These are phyloP conservation scores for Ophion slaviceki DNA, from an alignment of 2,888 invertebrate genomes.

Conservation along the genomic window DNA sequence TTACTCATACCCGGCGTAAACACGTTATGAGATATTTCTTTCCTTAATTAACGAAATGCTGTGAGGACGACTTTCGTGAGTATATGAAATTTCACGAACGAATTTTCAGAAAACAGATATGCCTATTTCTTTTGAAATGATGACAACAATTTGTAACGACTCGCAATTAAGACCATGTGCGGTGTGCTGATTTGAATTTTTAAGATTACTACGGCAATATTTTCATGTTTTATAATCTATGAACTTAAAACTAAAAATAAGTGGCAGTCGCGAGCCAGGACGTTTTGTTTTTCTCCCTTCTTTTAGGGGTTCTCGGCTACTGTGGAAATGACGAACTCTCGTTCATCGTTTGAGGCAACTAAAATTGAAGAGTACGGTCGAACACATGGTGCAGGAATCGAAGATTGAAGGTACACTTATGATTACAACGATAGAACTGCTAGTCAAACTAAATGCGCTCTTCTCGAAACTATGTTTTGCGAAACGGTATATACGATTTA, in stretches of 20 bases:
- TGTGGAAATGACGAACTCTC: no score
- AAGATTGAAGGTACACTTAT: no score
- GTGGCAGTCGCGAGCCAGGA: slow-evolving; percentile 48
- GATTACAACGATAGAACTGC: no score
- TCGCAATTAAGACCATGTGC: slow-evolving; percentile 42
- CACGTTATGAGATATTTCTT: slow-evolving; percentile 21
- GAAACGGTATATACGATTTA: no score
- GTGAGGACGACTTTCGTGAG: slow-evolving; percentile 18
- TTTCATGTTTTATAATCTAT: slow-evolving; percentile 41
- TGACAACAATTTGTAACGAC: slow-evolving; percentile 47
- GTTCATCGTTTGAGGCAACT: no score
- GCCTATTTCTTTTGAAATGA: slow-evolving; percentile 41
- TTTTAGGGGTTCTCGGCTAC: not conserved
- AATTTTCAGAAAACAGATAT: slow-evolving; percentile 28
- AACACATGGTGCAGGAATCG: no score
- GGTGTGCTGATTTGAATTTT: slow-evolving; percentile 32
- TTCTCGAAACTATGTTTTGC: no score
- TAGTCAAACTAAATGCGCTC: no score
- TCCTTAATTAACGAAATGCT: slow-evolving; percentile 18
- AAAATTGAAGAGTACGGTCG: no score
- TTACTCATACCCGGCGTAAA: slow-evolving; percentile 48
- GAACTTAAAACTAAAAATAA: slow-evolving; percentile 39
- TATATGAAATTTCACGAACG: not conserved
- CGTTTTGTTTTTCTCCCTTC: slow-evolving; percentile 11
- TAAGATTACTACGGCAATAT: slow-evolving; percentile 29